Percentiles rank a stretch among this genome's conserved stretches.
These are phyloP conservation scores for Pseudococcus jackbeardsleyi DNA, from an alignment of 2,888 invertebrate species.

Conservation along the genomic window DNA sequence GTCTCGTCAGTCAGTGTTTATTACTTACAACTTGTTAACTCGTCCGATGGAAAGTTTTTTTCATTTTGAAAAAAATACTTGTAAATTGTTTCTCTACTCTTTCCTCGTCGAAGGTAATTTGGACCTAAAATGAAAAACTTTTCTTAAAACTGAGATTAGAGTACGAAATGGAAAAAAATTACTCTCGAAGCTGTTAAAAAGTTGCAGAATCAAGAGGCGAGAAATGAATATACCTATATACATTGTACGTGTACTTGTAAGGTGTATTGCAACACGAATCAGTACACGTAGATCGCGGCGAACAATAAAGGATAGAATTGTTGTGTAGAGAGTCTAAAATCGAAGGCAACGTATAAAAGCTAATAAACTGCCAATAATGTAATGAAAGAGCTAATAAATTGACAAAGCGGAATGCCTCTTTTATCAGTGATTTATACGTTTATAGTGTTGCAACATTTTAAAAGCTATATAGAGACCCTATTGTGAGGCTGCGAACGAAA, in stretches of 20 bases:
- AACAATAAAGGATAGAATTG: constrained; percentile 47
- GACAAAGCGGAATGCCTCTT: constrained; percentile 56
- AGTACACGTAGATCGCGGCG: background rate
- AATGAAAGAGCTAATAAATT: constrained; percentile 56
- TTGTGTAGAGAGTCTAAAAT: constrained; percentile 18
- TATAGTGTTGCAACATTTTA: constrained; percentile 57
- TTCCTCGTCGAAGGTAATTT: background rate
- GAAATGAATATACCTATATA: background rate
- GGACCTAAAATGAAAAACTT: background rate
- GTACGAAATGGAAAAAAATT: constrained; percentile 4
- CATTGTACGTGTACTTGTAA: background rate
- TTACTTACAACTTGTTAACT: background rate
- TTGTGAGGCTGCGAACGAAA: constrained; percentile 11
- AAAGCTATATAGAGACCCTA: constrained; percentile 46
- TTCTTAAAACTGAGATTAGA: background rate
- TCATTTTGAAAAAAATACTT: background rate
- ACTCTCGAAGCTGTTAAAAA: background rate
- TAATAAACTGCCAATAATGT: constrained; percentile 55
- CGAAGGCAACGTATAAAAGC: constrained; percentile 46
- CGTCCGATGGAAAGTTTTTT: background rate
- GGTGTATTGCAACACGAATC: background rate
- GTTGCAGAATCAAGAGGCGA: background rate
- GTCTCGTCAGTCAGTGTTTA: constrained; percentile 2
- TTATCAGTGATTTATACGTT: constrained; percentile 53
- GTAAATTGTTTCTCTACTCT: background rate